These are phyloP conservation scores for Atta texana DNA, from an alignment of 1,140 invertebrate genomes.

Conservation along the genomic window DNA sequence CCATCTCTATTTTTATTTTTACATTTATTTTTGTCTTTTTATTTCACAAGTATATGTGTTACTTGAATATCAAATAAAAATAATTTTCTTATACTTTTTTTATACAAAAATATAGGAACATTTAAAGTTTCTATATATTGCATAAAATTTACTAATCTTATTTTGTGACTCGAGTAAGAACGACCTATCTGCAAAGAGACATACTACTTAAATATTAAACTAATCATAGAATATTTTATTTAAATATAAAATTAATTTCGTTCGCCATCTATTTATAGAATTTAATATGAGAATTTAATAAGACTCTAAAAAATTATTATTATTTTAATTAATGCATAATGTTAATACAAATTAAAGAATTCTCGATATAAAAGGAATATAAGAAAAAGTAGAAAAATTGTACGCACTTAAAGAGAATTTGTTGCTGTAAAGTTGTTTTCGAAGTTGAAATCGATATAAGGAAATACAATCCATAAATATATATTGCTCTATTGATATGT, in stretches of 20 bases:
- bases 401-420: too few species aligned
- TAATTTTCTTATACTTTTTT: background rate
- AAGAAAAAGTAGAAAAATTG: too few species aligned
- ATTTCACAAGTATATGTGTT: background rate
- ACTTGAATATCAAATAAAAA: constrained; percentile 26
- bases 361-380: background rate
- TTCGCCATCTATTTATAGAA: background rate
- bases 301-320: background rate
- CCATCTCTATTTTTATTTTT: background rate
- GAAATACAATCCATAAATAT: too few species aligned
- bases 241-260: background rate
- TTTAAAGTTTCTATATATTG: constrained; percentile 15
- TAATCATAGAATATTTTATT: background rate
- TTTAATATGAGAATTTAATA: background rate
- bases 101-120: constrained; percentile 36
- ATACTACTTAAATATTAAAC: constrained; percentile 1
- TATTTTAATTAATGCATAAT: background rate
- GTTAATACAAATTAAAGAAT: background rate
- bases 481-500: too few species aligned
- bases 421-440: too few species aligned
- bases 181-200: constrained; percentile 2
- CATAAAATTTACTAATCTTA: constrained; percentile 8
- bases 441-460: too few species aligned
- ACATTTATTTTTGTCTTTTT: constrained; percentile 11
- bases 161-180: constrained; percentile 32